Percentiles rank a stretch among this genome's conserved stretches.
Conservation (phyloP, 2,888 invertebrate species). For the Branchellion lobata region DNA sequence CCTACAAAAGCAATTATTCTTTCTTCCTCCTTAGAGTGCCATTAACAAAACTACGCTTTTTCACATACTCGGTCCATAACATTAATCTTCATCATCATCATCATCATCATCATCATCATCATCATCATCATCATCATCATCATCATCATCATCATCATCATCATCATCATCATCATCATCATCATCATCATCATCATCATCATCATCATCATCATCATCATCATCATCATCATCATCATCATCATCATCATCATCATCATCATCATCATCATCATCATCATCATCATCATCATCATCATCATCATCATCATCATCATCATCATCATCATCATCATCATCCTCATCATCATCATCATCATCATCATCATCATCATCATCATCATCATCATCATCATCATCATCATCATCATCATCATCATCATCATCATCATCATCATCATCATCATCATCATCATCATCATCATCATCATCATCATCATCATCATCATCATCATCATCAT, state of each 20-base stretch:
- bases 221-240: neutral
- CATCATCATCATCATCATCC: constrained; percentile 1
- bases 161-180: neutral
- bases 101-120: neutral
- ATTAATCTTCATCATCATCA: too few relatives aligned
- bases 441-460: neutral
- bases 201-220: neutral
- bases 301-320: neutral
- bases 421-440: neutral
- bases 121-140: neutral
- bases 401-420: neutral
- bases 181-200: neutral
- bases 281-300: neutral
- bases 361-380: neutral
- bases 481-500: constrained; percentile 1
- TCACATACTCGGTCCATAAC: too few relatives aligned
- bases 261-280: neutral
- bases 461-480: neutral
- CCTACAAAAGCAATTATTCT: too few relatives aligned
- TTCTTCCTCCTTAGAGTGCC: too few relatives aligned
- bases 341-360: constrained; percentile 1
- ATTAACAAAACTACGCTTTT: too few relatives aligned
- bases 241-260: neutral
- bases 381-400: neutral
- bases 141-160: neutral